Evolutionary conservation across 2,888 invertebrate genomes (phyloP).

Genomic region (Spodoptera exigua): DNA sequence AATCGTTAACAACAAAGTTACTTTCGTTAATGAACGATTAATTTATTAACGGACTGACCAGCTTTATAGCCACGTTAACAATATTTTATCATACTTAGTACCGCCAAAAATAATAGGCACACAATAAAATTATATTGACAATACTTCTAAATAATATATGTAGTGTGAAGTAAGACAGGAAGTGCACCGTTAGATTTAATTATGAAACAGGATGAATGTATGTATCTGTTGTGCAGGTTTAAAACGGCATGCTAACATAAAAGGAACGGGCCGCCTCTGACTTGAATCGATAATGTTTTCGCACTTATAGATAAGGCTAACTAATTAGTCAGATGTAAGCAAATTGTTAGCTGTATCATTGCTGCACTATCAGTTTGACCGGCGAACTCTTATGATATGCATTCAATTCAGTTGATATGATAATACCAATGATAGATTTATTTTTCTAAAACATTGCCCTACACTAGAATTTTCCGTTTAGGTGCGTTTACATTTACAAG

Average conservation of each 20-base stretch:
- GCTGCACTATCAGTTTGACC: conserved; percentile 23
- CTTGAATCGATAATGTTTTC: conserved; percentile 44
- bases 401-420: conserved; percentile 19
- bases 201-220: conserved; percentile 24
- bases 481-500: no score
- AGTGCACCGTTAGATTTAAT: conserved; percentile 50
- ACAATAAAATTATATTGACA: not conserved
- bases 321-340: conserved; percentile 46
- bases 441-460: not conserved
- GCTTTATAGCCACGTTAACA: no score
- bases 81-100: no score
- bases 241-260: conserved; percentile 29
- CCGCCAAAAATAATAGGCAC: not conserved
- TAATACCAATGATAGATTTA: conserved; percentile 9
- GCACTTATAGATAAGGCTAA: conserved; percentile 36
- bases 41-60: no score
- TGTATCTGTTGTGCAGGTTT: conserved; percentile 32
- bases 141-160: conserved; percentile 34
- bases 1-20: no score
- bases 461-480: no score
- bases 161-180: conserved; percentile 45
- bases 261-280: conserved; percentile 37
- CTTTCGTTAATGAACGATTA: no score
- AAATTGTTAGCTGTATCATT: conserved; percentile 42
- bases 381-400: conserved; percentile 31